Conservation (phyloP, 2,797 vertebrate genomes). For the Acanthornis magna region DNA sequence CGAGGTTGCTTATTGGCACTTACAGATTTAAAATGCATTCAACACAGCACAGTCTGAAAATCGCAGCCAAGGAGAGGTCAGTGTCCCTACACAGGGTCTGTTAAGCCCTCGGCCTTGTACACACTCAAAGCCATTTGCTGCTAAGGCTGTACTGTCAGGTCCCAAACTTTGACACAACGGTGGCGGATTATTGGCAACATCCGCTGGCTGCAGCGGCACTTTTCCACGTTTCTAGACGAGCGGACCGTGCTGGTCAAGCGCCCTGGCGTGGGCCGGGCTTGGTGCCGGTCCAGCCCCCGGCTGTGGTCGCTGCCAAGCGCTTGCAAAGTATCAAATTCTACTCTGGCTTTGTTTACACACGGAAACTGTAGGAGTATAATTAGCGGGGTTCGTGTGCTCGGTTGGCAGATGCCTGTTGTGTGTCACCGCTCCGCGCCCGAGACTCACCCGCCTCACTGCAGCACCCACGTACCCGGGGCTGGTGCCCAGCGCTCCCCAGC, state of each 20-base stretch:
- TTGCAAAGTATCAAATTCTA: not conserved
- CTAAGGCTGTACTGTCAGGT: not conserved
- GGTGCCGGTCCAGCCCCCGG: not conserved
- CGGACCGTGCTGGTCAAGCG: not conserved
- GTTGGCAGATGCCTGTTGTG: not conserved
- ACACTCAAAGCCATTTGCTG: not conserved
- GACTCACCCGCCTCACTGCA: not conserved
- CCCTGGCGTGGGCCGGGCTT: not conserved
- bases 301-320: not conserved
- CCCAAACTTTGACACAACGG: not conserved
- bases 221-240: not conserved
- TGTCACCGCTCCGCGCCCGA: not conserved
- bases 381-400: not conserved
- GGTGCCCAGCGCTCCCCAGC: not conserved
- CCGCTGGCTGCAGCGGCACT: fast-evolving
- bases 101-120: not conserved
- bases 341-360: not conserved
- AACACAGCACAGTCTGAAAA: not conserved
- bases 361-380: not conserved
- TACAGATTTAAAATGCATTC: not conserved
- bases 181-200: fast-evolving
- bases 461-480: not conserved
- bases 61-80: not conserved
- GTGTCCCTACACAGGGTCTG: no score
- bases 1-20: not conserved